These are phyloP conservation scores for Willowsia nigromaculata DNA, from an alignment of 2,888 invertebrate species.

Conservation along the genomic window DNA sequence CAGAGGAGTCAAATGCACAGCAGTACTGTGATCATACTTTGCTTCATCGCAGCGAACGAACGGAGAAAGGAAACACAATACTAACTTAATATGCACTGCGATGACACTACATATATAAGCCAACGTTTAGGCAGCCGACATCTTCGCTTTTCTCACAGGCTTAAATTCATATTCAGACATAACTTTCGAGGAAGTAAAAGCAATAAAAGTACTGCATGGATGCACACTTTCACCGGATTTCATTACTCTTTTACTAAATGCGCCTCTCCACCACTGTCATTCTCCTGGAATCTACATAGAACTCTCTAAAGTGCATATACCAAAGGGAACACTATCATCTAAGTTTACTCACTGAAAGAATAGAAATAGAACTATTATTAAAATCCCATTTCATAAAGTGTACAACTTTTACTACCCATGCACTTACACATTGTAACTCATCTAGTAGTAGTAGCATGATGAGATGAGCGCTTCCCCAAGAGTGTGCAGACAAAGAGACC, in stretches of 20 bases:
- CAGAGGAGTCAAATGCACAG: constrained; percentile 13
- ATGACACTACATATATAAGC: neutral
- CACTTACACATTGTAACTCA: neutral
- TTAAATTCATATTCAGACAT: constrained; percentile 1
- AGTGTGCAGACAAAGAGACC: constrained; percentile 21
- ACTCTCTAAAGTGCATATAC: neutral
- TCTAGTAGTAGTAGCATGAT: neutral
- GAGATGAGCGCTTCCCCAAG: neutral
- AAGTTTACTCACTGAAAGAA: neutral
- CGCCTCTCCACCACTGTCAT: neutral
- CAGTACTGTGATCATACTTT: neutral
- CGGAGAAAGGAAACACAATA: neutral
- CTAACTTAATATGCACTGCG: neutral
- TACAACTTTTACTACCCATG: constrained; percentile 18
- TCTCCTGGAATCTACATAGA: neutral
- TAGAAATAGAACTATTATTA: constrained; percentile 43
- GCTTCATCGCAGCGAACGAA: constrained; percentile 2
- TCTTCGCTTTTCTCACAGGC: neutral
- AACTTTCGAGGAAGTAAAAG: constrained; percentile 29
- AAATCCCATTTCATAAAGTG: constrained; percentile 49
- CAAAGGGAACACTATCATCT: neutral
- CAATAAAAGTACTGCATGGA: constrained; percentile 50
- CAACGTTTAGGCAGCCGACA: neutral
- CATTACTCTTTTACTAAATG: constrained; percentile 12
- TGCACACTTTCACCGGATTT: constrained; percentile 45